Evolutionary conservation across 2,113 vertebrate species (phyloP), one percentile per base, ranked within the genome.

Genomic region (Rhynchopsitta pachyrhyncha): DNA sequence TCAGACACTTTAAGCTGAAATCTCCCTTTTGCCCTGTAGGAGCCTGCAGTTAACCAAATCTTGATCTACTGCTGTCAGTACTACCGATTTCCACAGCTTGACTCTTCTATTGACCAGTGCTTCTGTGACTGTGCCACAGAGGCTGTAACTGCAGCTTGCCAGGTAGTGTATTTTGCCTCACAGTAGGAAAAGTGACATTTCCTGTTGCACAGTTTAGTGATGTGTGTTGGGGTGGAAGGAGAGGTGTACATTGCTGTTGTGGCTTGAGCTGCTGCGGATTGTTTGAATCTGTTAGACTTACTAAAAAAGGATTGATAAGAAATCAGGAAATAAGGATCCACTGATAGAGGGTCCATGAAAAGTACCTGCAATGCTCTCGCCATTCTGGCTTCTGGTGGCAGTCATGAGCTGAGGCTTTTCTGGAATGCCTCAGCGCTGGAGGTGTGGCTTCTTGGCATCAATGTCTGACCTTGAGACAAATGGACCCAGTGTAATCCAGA

Each of bases 111-210:
- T 84, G 86, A 78, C 11, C 64, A 49, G 42, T 97, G 96, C 82
- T 97, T 99, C 59, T 97, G 98, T 90, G 98, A 49, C 12, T 99
- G 99, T 95, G 99, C 98, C 81, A 97, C 98, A 5, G 98, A 99
- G 69, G 98, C 99, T 13, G 99, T 99, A 6, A 95, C 97, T 70
- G 81, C 19, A 1, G 97, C 99, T 74, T 99, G 98, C 91, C 98
- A 99, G 99, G 99, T 99, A 98, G 17, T 13, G 33, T 53, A 6
- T 37, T 49, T 53, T 71, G 47, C n/a, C 13, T 77, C 35, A 10
- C 13, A 66, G 25, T 1, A 67, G 53, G 63, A 22, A n/a, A 74
- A 71, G 41, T 25, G 11, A 15, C 1, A 18, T 74, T 70, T 7
- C 24, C 28, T 39, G 20, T 49, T 55, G 22, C 39, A 5, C 9